These are phyloP conservation scores for Eupsilia transversa DNA, from an alignment of 2,888 invertebrate genomes.

Conservation along the genomic window DNA sequence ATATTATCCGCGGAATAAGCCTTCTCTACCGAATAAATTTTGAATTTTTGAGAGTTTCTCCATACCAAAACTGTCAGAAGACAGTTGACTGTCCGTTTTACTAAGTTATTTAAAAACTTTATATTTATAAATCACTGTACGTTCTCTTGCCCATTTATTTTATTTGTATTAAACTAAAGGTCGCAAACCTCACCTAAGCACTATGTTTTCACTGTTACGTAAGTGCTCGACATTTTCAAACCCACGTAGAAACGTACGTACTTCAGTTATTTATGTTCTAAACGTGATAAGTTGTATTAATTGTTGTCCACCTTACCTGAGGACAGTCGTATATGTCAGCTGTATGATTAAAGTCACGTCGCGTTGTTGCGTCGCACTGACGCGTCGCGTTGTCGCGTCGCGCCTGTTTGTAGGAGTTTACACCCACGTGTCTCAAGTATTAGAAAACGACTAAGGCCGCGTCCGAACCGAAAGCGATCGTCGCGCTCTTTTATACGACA, in stretches of 20 bases:
- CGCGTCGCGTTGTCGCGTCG: too few species aligned
- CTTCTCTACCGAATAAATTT: too few species aligned
- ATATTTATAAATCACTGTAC: neutral
- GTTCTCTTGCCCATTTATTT: neutral
- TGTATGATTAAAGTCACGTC: too few species aligned
- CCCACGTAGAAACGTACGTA: neutral
- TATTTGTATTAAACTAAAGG: neutral
- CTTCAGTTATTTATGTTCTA: slow-evolving; percentile 14
- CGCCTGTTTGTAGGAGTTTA: too few species aligned
- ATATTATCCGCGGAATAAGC: too few species aligned
- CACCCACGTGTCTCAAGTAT: neutral
- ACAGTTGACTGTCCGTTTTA: too few species aligned
- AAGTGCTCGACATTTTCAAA: neutral
- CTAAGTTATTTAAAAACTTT: neutral
- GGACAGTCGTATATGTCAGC: neutral
- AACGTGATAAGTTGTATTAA: slow-evolving; percentile 23
- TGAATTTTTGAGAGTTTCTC: too few species aligned
- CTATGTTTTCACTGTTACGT: neutral
- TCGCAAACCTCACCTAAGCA: neutral
- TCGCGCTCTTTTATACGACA: neutral
- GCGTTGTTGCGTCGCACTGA: too few species aligned
- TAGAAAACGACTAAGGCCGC: neutral
- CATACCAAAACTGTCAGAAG: too few species aligned
- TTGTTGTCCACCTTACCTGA: neutral
- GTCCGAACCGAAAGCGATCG: neutral